Evolutionary conservation across 2,113 vertebrate genomes (phyloP).

Genomic region (Halichoerus grypus): DNA sequence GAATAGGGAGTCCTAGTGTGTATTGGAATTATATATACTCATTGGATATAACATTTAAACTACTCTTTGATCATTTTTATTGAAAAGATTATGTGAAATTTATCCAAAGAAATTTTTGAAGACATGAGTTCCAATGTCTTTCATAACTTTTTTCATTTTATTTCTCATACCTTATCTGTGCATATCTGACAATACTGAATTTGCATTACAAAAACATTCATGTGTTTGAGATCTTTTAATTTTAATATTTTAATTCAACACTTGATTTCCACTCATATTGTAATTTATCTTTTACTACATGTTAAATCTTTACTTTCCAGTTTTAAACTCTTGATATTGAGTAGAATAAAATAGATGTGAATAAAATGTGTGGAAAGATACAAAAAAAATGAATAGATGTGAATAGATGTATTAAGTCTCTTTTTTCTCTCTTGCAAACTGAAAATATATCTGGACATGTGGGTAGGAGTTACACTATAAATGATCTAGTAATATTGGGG

Average conservation of each 20-base stretch:
- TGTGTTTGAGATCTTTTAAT: neutral
- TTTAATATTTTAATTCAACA: slow-evolving; percentile 13
- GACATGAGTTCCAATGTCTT: neutral
- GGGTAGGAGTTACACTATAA: neutral
- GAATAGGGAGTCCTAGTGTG: neutral
- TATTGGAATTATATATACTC: neutral
- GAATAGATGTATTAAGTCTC: neutral
- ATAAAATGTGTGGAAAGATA: neutral
- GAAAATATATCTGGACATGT: neutral
- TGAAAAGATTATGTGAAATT: neutral
- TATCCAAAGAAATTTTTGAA: neutral
- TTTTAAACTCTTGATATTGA: neutral
- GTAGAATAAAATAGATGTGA: slow-evolving; percentile 12
- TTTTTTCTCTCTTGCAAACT: neutral
- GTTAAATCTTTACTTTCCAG: neutral
- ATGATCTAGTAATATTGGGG: neutral
- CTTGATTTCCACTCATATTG: neutral
- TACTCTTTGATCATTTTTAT: neutral
- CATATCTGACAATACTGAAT: slow-evolving; percentile 17
- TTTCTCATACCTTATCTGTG: neutral
- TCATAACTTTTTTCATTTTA: neutral
- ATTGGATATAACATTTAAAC: neutral
- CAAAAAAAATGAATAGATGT: neutral
- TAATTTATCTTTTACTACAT: neutral
- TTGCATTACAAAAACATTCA: neutral